A percentile compares a stretch with the other conserved stretches of the same genome.
phyloP scores from a whole-genome alignment of 2,113 vertebrate genomes.

The Hippocampus comes region DNA sequence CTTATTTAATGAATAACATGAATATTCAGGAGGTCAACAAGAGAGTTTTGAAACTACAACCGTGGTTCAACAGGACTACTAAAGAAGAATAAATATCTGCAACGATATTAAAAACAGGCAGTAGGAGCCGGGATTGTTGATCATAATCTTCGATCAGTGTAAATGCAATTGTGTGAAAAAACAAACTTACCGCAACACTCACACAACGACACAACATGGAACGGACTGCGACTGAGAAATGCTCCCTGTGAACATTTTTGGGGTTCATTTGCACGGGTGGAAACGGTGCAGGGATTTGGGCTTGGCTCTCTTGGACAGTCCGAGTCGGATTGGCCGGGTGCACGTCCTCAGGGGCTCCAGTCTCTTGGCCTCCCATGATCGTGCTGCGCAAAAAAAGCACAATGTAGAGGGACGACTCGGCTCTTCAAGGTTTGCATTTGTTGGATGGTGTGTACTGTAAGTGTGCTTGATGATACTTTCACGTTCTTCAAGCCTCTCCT shows the following conservation, averaged over 20 bases:
- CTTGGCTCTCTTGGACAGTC: conserved; percentile 85
- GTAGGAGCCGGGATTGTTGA: not conserved
- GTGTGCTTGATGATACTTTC: not conserved
- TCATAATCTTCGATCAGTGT: not conserved
- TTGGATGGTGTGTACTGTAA: not conserved
- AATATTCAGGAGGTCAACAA: not conserved
- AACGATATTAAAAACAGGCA: not conserved
- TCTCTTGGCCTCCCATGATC: conserved; percentile 67
- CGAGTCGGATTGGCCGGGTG: conserved; percentile 82
- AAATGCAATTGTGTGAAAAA: conserved; percentile 2
- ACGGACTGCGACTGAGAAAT: not conserved
- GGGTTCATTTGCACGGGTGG: conserved; percentile 76
- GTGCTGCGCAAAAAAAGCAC: conserved; percentile 63
- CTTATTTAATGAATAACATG: not conserved
- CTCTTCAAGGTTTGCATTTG: not conserved
- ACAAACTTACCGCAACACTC: not conserved
- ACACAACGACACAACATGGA: not conserved
- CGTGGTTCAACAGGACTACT: not conserved
- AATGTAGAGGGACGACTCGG: not conserved
- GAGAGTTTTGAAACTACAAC: not conserved
- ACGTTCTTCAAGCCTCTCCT: not conserved
- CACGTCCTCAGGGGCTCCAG: conserved; percentile 86
- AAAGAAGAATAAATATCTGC: conserved; percentile 13
- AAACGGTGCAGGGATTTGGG: conserved; percentile 79
- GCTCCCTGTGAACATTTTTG: not conserved